Percentiles rank a stretch among this genome's conserved stretches.
Evolutionary conservation across 2,113 vertebrate species (phyloP).

Genomic region (Cyprinodon brontotheroides): DNA sequence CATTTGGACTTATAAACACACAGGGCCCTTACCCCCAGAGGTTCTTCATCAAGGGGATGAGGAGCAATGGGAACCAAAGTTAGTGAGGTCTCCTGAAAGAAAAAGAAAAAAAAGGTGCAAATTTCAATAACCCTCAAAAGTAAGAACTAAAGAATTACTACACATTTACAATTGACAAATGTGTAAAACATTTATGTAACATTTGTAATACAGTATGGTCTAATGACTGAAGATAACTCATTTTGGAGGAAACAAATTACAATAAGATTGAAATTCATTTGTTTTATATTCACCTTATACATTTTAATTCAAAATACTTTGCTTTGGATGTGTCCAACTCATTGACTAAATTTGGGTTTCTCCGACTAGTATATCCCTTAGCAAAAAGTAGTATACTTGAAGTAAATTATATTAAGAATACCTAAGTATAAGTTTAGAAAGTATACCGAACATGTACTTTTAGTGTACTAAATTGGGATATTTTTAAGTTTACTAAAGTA

Average conservation of each 20-base stretch:
- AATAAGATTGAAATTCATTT: too few relatives aligned
- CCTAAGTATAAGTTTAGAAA: too few relatives aligned
- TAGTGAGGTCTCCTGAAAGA: constrained; percentile 14
- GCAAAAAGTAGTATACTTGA: too few relatives aligned
- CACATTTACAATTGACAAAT: background rate
- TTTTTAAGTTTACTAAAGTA: too few relatives aligned
- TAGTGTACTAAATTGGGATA: too few relatives aligned
- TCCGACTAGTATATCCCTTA: too few relatives aligned
- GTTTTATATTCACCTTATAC: too few relatives aligned
- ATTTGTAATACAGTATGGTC: background rate
- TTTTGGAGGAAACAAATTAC: background rate
- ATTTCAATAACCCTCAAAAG: constrained; percentile 29
- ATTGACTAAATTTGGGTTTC: too few relatives aligned
- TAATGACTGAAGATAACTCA: background rate
- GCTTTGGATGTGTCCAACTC: too few relatives aligned
- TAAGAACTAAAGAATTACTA: background rate
- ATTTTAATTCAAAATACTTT: too few relatives aligned
- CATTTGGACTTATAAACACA: constrained; percentile 2
- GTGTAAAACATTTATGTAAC: background rate
- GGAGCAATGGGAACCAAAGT: constrained; percentile 39
- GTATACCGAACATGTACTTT: too few relatives aligned
- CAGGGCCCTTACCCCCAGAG: constrained; percentile 61
- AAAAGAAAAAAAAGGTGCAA: constrained; percentile 36
- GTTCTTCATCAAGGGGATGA: constrained; percentile 13
- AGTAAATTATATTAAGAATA: too few relatives aligned